Evolutionary conservation across 1,140 invertebrate genomes (phyloP), one percentile per base, ranked within the genome.

Genomic region (Hestina assimilis): DNA sequence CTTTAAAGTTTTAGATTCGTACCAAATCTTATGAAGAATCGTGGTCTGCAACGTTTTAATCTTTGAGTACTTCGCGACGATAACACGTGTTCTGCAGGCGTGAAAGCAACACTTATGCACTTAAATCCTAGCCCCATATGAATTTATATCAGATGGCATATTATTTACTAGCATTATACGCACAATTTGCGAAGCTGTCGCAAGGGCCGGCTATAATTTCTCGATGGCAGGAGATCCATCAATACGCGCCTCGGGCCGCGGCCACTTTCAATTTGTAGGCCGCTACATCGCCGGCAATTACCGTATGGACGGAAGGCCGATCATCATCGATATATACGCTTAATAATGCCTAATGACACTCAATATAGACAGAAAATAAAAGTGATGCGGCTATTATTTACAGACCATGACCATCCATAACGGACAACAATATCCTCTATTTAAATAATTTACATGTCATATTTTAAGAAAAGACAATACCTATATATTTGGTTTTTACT

Each of bases 261-360:
- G 82, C 72, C 75, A 72, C 81, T 83, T 87, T 87, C 83, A 87
- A 87, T 87, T 87, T 87, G 83, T 85, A 79, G 80, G 69, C 83
- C 79, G 79, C 76, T 75, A 73, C 77, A 79, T 81, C 81, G 72
- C 63, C 75, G 63, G 71, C 83, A 83, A 87, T 87, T 87, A 87
- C 83, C 72, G 72, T 62, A 48, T 73, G 75, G 79, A 83, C 82
- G 83, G 83, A 85, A 87, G 83, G 83, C 79, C 75, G 79, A 70
- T 76, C 80, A 82, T 83, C 83, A 77, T 76, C 78, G 76, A 81
- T 85, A 80, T 77, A 79, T 72, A 70, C 70, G 76, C 76, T 84
- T 85, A 84, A 87, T 87, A 85, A 87, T 79, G 75, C 76, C 82
- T 87, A 87, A 87, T 84, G 84, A 85, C 81, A 79, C 75, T 81